These are phyloP conservation scores for Prietella phreatophila DNA, from an alignment of 2,113 vertebrate genomes.

Conservation along the genomic window DNA sequence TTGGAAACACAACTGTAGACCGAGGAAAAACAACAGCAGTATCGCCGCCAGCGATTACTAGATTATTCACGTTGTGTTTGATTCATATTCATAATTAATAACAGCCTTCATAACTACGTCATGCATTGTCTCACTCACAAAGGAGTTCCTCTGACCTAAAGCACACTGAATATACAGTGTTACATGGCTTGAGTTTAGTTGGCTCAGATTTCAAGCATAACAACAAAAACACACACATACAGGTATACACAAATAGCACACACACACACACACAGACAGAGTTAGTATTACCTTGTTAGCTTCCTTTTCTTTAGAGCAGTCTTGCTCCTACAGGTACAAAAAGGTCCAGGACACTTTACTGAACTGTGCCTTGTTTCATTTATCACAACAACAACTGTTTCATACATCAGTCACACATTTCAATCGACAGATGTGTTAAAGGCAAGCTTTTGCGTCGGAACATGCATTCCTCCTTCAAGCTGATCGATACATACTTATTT, in stretches of 20 bases:
- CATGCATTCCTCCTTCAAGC: conserved; percentile 17
- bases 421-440: background rate
- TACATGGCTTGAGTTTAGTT: conserved; percentile 7
- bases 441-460: background rate
- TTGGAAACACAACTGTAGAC: background rate
- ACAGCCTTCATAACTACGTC: background rate
- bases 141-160: background rate
- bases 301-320: conserved; percentile 97
- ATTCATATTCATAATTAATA: background rate
- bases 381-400: background rate
- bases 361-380: background rate
- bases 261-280: conserved; percentile 8
- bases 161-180: conserved; percentile 19
- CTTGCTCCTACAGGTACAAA: conserved; percentile 84
- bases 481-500: conserved; percentile 2
- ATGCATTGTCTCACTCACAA: background rate
- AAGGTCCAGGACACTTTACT: conserved; percentile 52
- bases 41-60: background rate
- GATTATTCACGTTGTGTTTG: background rate
- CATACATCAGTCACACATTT: background rate
- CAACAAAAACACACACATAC: background rate
- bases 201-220: background rate
- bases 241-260: conserved; percentile 9
- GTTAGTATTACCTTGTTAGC: conserved; percentile 85
- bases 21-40: background rate